Percentiles rank a stretch among this genome's conserved stretches.
phyloP scores from a whole-genome alignment of 1,140 invertebrate species.

The Heliothis virescens region DNA sequence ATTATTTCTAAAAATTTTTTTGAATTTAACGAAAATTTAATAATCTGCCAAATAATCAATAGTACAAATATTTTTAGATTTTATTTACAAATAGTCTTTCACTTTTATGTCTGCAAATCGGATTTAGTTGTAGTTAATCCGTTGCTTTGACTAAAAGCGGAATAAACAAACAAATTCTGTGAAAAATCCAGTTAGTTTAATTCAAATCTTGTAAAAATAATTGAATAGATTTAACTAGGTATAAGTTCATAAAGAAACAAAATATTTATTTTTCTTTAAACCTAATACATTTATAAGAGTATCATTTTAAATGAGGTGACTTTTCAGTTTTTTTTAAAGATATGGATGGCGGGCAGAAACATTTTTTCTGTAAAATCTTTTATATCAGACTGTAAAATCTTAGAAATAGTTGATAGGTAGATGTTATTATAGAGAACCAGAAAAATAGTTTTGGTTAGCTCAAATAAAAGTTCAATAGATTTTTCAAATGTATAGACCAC shows the following conservation, averaged over 20 bases:
- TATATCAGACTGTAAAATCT: no score
- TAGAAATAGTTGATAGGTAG: no score
- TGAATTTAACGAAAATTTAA: neutral
- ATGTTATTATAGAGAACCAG: no score
- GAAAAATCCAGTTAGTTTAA: neutral
- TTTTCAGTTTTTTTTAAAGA: neutral
- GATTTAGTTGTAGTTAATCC: constrained; percentile 29
- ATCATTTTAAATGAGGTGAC: neutral
- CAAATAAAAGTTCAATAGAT: no score
- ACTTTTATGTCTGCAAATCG: constrained; percentile 6
- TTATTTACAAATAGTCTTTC: constrained; percentile 11
- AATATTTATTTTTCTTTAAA: neutral
- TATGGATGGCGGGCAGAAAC: no score
- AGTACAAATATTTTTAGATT: neutral
- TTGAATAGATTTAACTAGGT: neutral
- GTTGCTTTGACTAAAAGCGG: constrained; percentile 16
- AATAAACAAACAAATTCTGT: neutral
- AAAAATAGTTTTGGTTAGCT: no score
- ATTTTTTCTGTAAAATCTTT: no score
- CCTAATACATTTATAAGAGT: neutral
- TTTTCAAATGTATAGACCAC: no score
- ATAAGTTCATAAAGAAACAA: neutral
- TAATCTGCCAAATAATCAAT: neutral
- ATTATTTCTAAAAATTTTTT: neutral
- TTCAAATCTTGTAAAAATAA: constrained; percentile 9